These are phyloP conservation scores for Gnatocerus cornutus DNA, from an alignment of 2,888 invertebrate species.

Conservation along the genomic window DNA sequence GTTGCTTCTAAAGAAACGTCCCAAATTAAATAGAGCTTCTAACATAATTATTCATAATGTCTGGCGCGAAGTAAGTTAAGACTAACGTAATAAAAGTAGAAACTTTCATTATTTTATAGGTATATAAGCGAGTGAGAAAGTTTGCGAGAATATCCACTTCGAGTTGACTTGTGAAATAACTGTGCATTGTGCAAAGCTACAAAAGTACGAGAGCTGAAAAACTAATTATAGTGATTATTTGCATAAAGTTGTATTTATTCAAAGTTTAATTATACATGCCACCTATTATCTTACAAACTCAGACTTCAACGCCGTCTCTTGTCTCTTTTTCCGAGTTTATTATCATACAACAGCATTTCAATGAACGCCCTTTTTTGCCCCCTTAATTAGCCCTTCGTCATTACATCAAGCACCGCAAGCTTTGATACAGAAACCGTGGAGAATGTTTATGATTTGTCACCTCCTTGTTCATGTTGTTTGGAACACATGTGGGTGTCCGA, in stretches of 20 bases:
- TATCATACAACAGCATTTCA: no score
- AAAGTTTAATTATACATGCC: constrained; percentile 40
- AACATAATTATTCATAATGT: constrained; percentile 23
- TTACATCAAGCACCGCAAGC: not conserved
- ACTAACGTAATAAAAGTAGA: constrained; percentile 17
- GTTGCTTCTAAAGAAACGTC: constrained; percentile 14
- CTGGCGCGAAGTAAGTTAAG: constrained; percentile 15
- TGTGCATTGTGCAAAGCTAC: constrained; percentile 38
- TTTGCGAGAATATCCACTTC: constrained; percentile 25
- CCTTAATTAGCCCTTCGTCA: no score
- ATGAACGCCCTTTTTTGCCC: no score
- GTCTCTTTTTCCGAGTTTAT: no score
- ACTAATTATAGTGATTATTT: constrained; percentile 40
- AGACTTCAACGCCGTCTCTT: no score
- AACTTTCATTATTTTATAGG: constrained; percentile 31
- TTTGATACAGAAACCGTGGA: constrained; percentile 29
- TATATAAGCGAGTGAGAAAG: constrained; percentile 11
- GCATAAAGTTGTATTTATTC: constrained; percentile 35
- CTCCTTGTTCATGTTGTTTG: constrained; percentile 49
- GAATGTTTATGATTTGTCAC: constrained; percentile 53
- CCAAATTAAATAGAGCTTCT: constrained; percentile 16
- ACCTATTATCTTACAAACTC: constrained; percentile 17
- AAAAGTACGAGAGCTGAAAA: constrained; percentile 32
- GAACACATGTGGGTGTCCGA: constrained; percentile 53
- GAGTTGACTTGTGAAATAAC: constrained; percentile 15